These are phyloP conservation scores for Myoxocephalus aenaeus DNA, from an alignment of 2,797 vertebrate genomes.

Conservation along the genomic window DNA sequence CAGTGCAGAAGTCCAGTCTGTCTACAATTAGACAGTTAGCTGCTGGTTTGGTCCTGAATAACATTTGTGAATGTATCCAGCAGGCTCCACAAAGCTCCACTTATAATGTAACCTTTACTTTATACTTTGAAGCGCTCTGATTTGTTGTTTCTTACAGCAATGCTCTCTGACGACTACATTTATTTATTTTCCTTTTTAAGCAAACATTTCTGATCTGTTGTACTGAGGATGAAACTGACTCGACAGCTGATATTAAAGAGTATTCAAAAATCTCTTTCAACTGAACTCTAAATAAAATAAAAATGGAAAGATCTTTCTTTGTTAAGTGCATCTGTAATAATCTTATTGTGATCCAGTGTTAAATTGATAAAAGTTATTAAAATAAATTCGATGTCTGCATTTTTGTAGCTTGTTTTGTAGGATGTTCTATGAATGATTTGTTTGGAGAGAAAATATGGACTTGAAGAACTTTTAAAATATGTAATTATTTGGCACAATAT, in stretches of 20 bases:
- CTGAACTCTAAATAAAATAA: background rate
- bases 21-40: background rate
- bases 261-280: too few species aligned
- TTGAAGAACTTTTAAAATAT: too few species aligned
- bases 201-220: too few species aligned
- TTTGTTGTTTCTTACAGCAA: background rate
- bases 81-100: background rate
- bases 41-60: background rate
- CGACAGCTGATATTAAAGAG: too few species aligned
- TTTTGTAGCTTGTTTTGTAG: too few species aligned
- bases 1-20: too few species aligned
- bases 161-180: background rate
- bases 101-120: background rate
- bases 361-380: too few species aligned
- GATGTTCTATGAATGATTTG: too few species aligned
- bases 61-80: background rate
- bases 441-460: too few species aligned
- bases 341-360: background rate
- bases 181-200: too few species aligned
- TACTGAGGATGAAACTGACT: background rate
- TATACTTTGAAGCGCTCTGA: background rate
- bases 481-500: too few species aligned
- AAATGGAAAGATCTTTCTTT: background rate
- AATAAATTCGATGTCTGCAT: too few species aligned
- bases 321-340: background rate